Evolutionary conservation across 1,140 invertebrate genomes (phyloP).

Genomic region (Pararge aegeria): DNA sequence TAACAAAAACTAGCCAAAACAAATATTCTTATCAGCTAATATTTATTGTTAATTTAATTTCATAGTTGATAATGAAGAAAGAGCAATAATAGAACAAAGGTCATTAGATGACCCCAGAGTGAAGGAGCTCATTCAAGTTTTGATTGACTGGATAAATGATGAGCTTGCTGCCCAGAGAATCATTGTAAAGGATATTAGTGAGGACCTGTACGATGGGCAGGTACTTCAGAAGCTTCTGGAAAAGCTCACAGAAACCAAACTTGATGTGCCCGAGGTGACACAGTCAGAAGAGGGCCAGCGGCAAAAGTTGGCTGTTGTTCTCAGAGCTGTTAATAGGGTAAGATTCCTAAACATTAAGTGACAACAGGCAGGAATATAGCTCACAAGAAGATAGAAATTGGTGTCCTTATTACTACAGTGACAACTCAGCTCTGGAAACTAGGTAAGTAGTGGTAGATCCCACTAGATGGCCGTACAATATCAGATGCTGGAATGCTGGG

Average conservation of each 20-base stretch:
- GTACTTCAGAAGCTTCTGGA: conserved; percentile 98
- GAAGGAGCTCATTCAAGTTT: conserved; percentile 90
- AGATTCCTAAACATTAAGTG: neutral
- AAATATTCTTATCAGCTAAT: no score
- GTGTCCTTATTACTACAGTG: conserved; percentile 10
- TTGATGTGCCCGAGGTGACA: conserved; percentile 99
- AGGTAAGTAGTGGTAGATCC: no score
- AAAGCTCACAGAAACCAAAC: conserved; percentile 92
- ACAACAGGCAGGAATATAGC: no score
- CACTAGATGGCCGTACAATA: no score
- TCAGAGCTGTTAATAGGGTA: conserved; percentile 91
- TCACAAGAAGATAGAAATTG: no score
- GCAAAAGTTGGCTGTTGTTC: conserved; percentile 94
- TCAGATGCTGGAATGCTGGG: no score
- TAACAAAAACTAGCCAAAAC: no score
- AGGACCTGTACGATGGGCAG: conserved; percentile 99
- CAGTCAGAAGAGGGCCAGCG: conserved; percentile 99
- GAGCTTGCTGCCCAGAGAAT: conserved; percentile 98
- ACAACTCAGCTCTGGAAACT: no score
- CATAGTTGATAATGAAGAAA: conserved; percentile 96
- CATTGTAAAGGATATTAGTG: conserved; percentile 97
- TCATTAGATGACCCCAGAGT: conserved; percentile 94
- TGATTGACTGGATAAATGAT: conserved; percentile 99
- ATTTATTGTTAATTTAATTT: conserved; percentile 1
- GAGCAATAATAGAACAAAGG: conserved; percentile 95